Evolutionary conservation across 2,113 vertebrate genomes (phyloP), one percentile per base, ranked within the genome.

Genomic region (Ramphastos sulfuratus): DNA sequence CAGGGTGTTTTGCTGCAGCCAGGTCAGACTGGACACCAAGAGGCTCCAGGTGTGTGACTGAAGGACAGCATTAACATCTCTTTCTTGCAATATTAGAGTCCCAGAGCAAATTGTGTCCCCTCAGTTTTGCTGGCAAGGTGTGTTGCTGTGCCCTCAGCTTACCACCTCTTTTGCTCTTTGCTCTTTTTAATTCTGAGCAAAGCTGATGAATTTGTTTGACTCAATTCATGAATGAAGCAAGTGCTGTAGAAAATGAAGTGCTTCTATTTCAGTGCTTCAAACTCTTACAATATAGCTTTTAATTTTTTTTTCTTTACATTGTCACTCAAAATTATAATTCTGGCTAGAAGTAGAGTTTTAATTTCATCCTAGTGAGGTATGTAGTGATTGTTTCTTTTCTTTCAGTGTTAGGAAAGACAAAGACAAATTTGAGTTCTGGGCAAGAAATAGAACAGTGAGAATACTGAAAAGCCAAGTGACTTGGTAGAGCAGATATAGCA

Each of bases 381-480:
- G 82, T 78, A 78, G n/a, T 50, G n/a, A 28, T 90, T 75, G 69
- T 91, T 93, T 89, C 66, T 93, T 95, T 90, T 87, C 76, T 95
- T 90, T 87, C 76, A 30, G 24, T 59, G 87, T 72, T 82, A 83
- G 50, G 58, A 94, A 93, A 86, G 95, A 92, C 72, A 85, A 69
- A 81, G 91, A 94, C 31, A 73, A 72, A 95, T 95, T 84, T 50
- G 39, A 78, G 54, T 74, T 90, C 90, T 66, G 55, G 55, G 73
- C 35, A 90, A 96, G 93, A 94, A 96, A 86, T 94, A 94, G 95
- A 91, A 91, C 20, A 17, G 74, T 0, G 81, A 88, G 70, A 90
- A 71, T 90, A 88, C 2, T 78, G 87, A 91, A 75, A 78, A 88
- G 65, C 61, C 35, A 65, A 91, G 87, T 46, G 67, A 71, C 64